phyloP scores from a whole-genome alignment of 2,113 vertebrate species.

The Cheilinus undulatus region DNA sequence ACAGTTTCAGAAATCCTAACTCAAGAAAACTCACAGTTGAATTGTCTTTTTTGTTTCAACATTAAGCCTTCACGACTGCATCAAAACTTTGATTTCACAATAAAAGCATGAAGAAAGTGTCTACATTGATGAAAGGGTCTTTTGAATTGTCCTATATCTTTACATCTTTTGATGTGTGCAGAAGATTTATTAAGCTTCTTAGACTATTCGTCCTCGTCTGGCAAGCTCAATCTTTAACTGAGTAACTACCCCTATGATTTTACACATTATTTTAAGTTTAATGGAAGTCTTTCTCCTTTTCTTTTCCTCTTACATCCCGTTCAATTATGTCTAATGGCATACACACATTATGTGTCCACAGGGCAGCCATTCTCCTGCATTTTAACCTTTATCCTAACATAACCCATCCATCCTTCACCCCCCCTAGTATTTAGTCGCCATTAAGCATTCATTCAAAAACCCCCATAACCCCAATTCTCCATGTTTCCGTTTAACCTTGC shows the following conservation, averaged over 20 bases:
- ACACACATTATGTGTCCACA: constrained; percentile 9
- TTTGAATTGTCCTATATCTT: too few relatives aligned
- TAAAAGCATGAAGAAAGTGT: not conserved
- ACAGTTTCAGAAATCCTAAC: not conserved
- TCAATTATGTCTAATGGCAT: not conserved
- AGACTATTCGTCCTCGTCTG: too few relatives aligned
- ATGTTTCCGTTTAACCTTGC: constrained; percentile 47
- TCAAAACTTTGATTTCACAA: not conserved
- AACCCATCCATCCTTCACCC: constrained; percentile 20
- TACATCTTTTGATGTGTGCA: too few relatives aligned
- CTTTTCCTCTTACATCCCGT: not conserved
- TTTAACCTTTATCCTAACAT: constrained; percentile 45
- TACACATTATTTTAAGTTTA: not conserved
- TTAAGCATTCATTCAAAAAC: constrained; percentile 29
- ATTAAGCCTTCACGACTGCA: not conserved
- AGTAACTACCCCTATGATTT: not conserved
- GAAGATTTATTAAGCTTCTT: too few relatives aligned
- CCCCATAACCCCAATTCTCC: constrained; percentile 18
- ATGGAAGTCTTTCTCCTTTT: not conserved
- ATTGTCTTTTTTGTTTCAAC: not conserved
- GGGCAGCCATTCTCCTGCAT: constrained; percentile 20
- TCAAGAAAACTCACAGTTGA: not conserved
- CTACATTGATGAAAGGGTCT: too few relatives aligned
- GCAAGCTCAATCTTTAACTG: not conserved
- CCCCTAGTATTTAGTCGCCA: constrained; percentile 23